Evolutionary conservation across 2,113 vertebrate species (phyloP), one percentile per base, ranked within the genome.

Genomic region (human): DNA sequence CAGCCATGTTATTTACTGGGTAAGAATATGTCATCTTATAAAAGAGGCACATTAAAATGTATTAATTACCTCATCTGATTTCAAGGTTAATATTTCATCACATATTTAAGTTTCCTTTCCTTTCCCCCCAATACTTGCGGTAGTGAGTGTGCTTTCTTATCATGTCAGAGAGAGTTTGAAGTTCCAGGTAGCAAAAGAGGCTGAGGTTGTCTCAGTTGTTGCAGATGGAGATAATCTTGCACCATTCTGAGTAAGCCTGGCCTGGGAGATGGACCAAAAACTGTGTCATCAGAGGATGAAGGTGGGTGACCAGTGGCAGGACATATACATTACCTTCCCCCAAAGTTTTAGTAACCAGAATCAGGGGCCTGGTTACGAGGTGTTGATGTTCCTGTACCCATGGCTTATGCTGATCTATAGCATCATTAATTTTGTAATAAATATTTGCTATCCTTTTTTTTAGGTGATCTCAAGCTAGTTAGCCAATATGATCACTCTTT

Each of bases 161-260:
- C 61, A 32, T 66, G 61, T 73, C 17, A 84, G 96, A 81, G 80
- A 73, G 87, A 40, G n/a, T 90, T 97, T 89, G 17, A 90, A 94
- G 38, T 92, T 57, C 38, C 81, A 96, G 70, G 90, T 45, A 82
- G 55, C 32, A 90, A 92, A 97, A 92, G 55, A 68, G 76, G 38
- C 32, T 0, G 35, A 84, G 57, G n/a, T 22, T 61, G 68, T 93
- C 25, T 92, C 45, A 70, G 12, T 8, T 57, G 7, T 61, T 30
- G 23, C 4, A 22, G 38, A 8, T 50, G 40, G 50, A 94, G 43
- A 93, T 30, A 20, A 30, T 84, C 30, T 76, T 59, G 1, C 0
- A 0, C 27, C 76, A 11, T 89, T 95, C 70, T 83, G 61, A 89
- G 89, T 84, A 96, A 98, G 86, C 95, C 96, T 90, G 94, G 88